Evolutionary conservation across 2,888 invertebrate species (phyloP), one percentile per base, ranked within the genome.

Genomic region (Sinotaia quadrata): DNA sequence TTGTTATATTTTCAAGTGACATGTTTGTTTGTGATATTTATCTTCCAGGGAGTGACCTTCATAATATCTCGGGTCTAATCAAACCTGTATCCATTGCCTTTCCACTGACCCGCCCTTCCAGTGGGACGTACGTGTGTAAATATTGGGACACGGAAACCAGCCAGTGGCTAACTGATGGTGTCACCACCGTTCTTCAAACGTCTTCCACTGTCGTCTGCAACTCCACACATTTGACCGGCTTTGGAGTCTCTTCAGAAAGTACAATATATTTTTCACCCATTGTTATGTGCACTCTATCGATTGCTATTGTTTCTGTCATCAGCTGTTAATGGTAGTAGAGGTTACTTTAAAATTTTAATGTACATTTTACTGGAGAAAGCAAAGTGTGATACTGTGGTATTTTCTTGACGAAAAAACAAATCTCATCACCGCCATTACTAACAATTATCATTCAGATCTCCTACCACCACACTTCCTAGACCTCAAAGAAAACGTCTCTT

Each of bases 141-240:
- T 63, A 24, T 41, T 54, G 18, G 51, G 51, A 63, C 37, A 12
- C 37, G 8, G 33, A 27, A 5, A 52, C 36, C 51, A 21, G 41
- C 4, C 15, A 51, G 31, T 63, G 63, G 63, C 36, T 41, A 12
- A 36, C 27, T 12, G 63, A 63, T 10, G 63, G 63, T 2, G 63
- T 63, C 34, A 41, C 41, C 54, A 63, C 63, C 0, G 41, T 24
- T 7, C 21, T 27, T 10, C 3, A 3, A 27, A 54, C 29, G 4
- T 29, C 10, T 3, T 10, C 15, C 18, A 7, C 2, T 0, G 27
- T 63, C n/a, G 24, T 27, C 12, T 63, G 63, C 34, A 21, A 31
- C 41, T n/a, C 63, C 37, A 63, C 63, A 37, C 63, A 63, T 41
- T 31, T 63, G 21, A 63, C 51, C 52, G 4, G 36, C 52, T 63